These are phyloP conservation scores for Melanitta fusca DNA, from an alignment of 2,797 vertebrate species.

Conservation along the genomic window DNA sequence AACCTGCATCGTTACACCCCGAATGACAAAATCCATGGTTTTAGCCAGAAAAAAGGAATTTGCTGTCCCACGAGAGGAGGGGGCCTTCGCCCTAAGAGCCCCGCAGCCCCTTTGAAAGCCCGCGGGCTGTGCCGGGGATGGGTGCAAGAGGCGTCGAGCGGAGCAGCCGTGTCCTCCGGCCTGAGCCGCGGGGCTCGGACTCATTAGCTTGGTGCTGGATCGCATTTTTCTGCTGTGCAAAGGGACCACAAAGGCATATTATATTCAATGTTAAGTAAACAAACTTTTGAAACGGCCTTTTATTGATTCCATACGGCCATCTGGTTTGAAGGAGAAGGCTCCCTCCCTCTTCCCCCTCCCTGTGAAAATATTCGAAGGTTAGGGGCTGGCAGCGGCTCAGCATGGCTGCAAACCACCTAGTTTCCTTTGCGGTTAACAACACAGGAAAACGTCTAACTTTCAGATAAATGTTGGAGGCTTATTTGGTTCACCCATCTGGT, in stretches of 20 bases:
- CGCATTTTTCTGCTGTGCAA: slow-evolving; percentile 47
- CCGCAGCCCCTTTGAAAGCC: accelerated
- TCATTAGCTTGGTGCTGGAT: slow-evolving; percentile 24
- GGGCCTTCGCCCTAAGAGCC: accelerated
- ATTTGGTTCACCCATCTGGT: slow-evolving; percentile 78
- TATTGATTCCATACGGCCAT: slow-evolving; percentile 76
- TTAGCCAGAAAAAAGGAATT: background rate
- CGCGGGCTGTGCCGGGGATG: background rate
- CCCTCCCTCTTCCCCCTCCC: background rate
- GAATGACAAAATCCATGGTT: accelerated
- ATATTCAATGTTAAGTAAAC: slow-evolving; percentile 76
- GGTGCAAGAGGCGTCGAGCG: background rate
- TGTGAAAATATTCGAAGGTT: slow-evolving; percentile 72
- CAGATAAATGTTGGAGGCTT: slow-evolving; percentile 68
- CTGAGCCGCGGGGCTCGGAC: background rate
- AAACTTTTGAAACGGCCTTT: slow-evolving; percentile 74
- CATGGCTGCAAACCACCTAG: slow-evolving; percentile 73
- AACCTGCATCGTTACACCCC: background rate
- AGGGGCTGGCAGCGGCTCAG: slow-evolving; percentile 61
- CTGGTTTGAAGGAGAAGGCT: slow-evolving; percentile 67
- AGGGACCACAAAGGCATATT: slow-evolving; percentile 71
- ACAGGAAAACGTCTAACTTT: slow-evolving; percentile 37
- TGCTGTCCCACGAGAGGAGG: background rate
- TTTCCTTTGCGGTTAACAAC: slow-evolving; percentile 61
- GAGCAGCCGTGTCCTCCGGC: background rate